Conservation (phyloP, 64 coral and sea anemone species). For the Pocillopora damicornis region DNA sequence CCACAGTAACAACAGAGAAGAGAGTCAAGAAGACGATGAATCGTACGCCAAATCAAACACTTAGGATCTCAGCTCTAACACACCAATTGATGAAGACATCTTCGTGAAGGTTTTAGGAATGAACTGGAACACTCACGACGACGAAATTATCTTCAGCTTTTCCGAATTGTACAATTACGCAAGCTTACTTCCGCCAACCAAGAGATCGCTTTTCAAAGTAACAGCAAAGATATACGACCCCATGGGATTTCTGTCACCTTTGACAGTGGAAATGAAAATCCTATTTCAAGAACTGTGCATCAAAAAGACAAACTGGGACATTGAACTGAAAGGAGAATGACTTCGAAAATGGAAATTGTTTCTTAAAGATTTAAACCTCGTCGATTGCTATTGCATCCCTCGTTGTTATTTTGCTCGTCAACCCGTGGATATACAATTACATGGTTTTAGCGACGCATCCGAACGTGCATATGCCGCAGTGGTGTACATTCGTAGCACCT, state of each 20-base stretch:
- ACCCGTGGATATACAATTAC: too few relatives aligned
- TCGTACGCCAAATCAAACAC: neutral
- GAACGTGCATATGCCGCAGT: too few relatives aligned
- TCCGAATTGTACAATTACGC: conserved; percentile 27
- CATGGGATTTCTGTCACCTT: conserved; percentile 47
- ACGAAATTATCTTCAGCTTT: conserved; percentile 39
- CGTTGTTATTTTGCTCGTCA: too few relatives aligned
- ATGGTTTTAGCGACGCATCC: too few relatives aligned
- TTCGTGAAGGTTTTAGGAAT: conserved; percentile 48
- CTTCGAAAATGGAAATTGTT: too few relatives aligned
- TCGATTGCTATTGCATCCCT: too few relatives aligned
- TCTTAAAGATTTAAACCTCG: too few relatives aligned
- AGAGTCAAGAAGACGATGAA: neutral
- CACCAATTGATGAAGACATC: neutral
- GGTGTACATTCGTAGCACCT: too few relatives aligned
- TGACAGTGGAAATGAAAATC: conserved; percentile 51
- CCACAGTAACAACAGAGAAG: neutral
- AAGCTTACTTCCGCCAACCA: conserved; percentile 21
- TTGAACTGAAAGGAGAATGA: too few relatives aligned
- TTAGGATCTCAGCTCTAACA: conserved; percentile 1
- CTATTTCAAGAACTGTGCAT: too few relatives aligned
- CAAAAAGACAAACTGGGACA: too few relatives aligned
- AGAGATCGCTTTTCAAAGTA: conserved; percentile 62
- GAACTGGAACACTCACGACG: conserved; percentile 37
- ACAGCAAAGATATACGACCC: conserved; percentile 57